These are phyloP conservation scores for Anoplius nigerrimus DNA, from an alignment of 2,888 invertebrate species.

Conservation along the genomic window DNA sequence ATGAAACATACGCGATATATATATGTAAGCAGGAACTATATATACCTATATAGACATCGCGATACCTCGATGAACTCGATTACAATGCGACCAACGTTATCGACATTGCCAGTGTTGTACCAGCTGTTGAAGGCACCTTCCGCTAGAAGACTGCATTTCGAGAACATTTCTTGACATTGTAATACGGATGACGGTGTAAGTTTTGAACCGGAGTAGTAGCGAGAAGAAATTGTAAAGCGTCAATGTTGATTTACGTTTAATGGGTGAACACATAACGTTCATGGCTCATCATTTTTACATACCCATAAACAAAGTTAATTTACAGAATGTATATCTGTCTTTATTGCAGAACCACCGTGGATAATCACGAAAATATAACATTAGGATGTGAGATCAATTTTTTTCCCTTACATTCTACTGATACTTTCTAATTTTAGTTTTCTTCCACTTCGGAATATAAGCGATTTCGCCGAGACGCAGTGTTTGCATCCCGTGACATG, in stretches of 20 bases:
- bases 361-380: constrained; percentile 18
- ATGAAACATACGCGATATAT: not conserved
- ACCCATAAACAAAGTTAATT: constrained; percentile 8
- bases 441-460: not conserved
- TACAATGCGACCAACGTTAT: no score
- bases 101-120: no score
- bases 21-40: no score
- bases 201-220: no score
- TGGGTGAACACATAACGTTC: no score
- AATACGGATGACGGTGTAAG: no score
- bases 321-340: constrained; percentile 16
- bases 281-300: not conserved
- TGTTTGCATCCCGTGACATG: constrained; percentile 11
- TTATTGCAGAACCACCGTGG: constrained; percentile 14
- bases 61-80: constrained; percentile 1
- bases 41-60: not conserved
- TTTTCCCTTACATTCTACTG: constrained; percentile 11
- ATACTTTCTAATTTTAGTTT: constrained; percentile 8
- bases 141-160: not conserved
- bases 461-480: not conserved
- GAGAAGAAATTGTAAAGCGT: no score
- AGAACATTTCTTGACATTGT: no score
- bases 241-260: not conserved
- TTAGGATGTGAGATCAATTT: constrained; percentile 14
- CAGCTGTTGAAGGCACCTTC: no score